Evolutionary conservation across 2,113 vertebrate species (phyloP).

Genomic region (Tetraodon nigroviridis): DNA sequence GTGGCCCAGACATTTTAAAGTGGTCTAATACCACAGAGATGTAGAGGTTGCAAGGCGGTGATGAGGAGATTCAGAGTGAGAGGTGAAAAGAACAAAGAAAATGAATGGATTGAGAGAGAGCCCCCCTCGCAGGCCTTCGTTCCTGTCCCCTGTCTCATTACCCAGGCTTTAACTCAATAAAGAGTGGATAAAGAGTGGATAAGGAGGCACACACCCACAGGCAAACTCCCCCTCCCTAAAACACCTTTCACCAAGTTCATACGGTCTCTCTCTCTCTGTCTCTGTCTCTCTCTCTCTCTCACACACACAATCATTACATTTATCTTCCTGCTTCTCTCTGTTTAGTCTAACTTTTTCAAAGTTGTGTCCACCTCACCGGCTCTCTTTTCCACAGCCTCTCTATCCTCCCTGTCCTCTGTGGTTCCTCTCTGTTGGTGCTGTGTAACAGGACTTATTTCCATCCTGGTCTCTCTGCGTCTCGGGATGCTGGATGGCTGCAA

Average conservation of each 20-base stretch:
- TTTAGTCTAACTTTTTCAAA: constrained; percentile 58
- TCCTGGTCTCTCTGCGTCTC: constrained; percentile 60
- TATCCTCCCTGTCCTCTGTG: constrained; percentile 52
- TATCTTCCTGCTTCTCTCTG: constrained; percentile 32
- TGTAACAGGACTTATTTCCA: constrained; percentile 70
- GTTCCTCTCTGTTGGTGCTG: constrained; percentile 57
- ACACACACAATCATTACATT: constrained; percentile 43
- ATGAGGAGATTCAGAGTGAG: constrained; percentile 56
- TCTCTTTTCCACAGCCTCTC: constrained; percentile 42
- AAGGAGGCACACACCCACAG: constrained; percentile 57
- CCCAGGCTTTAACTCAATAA: constrained; percentile 69
- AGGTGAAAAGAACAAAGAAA: constrained; percentile 60
- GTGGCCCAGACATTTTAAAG: constrained; percentile 58
- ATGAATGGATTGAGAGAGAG: constrained; percentile 54
- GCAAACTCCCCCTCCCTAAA: constrained; percentile 27
- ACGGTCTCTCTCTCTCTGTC: constrained; percentile 19
- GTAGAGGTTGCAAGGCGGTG: constrained; percentile 37
- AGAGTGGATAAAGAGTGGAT: constrained; percentile 71
- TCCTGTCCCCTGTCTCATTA: constrained; percentile 71
- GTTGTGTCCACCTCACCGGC: constrained; percentile 51
- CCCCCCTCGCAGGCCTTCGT: constrained; percentile 59
- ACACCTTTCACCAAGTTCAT: constrained; percentile 37
- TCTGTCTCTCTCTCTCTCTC: constrained; percentile 20
- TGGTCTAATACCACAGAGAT: constrained; percentile 58
- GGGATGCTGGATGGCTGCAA: constrained; percentile 64